These are phyloP conservation scores for Nestor notabilis DNA, from an alignment of 2,113 vertebrate species.

Conservation along the genomic window DNA sequence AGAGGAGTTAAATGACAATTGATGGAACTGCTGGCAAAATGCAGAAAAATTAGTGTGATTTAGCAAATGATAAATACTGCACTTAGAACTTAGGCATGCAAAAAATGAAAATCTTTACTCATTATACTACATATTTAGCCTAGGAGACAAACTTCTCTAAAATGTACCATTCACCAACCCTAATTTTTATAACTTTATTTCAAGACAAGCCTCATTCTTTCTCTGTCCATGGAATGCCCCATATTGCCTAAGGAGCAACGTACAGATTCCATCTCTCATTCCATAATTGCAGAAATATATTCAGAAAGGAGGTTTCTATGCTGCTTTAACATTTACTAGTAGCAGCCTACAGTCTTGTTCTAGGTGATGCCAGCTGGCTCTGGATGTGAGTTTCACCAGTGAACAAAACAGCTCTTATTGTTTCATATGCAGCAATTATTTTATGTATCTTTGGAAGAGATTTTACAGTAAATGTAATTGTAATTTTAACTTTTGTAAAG, in stretches of 20 bases:
- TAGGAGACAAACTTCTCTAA: constrained; percentile 42
- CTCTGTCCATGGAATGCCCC: background rate
- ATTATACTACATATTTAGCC: constrained; percentile 36
- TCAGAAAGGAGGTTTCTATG: background rate
- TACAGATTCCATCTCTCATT: background rate
- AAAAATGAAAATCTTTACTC: constrained; percentile 61
- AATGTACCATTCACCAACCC: constrained; percentile 6
- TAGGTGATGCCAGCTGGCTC: background rate
- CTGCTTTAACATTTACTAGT: background rate
- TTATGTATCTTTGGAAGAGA: background rate
- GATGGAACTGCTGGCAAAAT: constrained; percentile 66
- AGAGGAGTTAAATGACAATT: constrained; percentile 76
- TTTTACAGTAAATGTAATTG: background rate
- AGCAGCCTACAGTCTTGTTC: background rate
- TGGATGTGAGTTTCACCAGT: background rate
- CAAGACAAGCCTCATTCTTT: constrained; percentile 11
- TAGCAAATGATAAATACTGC: constrained; percentile 69
- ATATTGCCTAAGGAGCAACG: background rate
- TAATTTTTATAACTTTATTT: constrained; percentile 56
- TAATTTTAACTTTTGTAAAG: background rate
- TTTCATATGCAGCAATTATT: background rate
- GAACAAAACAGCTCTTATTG: background rate
- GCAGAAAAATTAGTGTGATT: constrained; percentile 56
- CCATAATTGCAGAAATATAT: background rate
- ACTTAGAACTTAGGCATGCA: constrained; percentile 52